A percentile compares a stretch with the other conserved stretches of the same genome.
These are phyloP conservation scores for Hydropsyche betteni DNA, from an alignment of 2,888 invertebrate genomes.

Conservation along the genomic window DNA sequence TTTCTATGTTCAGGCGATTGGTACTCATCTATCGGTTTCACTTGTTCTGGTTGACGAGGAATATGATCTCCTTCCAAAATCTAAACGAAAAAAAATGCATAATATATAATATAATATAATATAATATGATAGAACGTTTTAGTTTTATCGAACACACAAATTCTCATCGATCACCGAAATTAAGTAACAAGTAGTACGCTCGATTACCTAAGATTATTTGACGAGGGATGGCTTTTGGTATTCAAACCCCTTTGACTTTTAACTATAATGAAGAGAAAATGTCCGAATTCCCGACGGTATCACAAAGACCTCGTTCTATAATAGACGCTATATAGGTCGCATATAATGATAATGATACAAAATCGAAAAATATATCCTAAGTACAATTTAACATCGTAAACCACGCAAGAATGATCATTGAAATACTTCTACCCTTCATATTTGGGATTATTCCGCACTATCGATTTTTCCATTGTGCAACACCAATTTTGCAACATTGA, in stretches of 20 bases:
- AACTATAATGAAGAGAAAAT: too few species aligned
- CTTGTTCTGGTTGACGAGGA: conserved; percentile 63
- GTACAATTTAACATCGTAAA: too few species aligned
- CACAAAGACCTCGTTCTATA: too few species aligned
- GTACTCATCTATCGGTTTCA: conserved; percentile 55
- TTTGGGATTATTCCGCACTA: not conserved
- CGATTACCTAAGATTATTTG: too few species aligned
- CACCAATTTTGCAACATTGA: too few species aligned
- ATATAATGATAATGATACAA: not conserved
- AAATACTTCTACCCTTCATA: not conserved
- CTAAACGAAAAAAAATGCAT: conserved; percentile 56
- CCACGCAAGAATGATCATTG: not conserved
- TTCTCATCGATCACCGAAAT: not conserved
- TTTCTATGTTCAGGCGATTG: conserved; percentile 44
- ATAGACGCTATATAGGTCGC: too few species aligned
- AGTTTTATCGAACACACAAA: not conserved
- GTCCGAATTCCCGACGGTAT: too few species aligned
- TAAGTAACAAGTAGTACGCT: too few species aligned
- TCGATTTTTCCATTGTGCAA: not conserved
- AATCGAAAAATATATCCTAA: not conserved
- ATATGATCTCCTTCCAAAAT: conserved; percentile 65
- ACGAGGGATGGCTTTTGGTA: too few species aligned
- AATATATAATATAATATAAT: too few species aligned
- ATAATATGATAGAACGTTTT: not conserved
- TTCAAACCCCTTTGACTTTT: too few species aligned